Percentiles rank a stretch among this genome's conserved stretches.
Conservation (phyloP, 2,888 invertebrate genomes). For the Polia nebulosa region DNA sequence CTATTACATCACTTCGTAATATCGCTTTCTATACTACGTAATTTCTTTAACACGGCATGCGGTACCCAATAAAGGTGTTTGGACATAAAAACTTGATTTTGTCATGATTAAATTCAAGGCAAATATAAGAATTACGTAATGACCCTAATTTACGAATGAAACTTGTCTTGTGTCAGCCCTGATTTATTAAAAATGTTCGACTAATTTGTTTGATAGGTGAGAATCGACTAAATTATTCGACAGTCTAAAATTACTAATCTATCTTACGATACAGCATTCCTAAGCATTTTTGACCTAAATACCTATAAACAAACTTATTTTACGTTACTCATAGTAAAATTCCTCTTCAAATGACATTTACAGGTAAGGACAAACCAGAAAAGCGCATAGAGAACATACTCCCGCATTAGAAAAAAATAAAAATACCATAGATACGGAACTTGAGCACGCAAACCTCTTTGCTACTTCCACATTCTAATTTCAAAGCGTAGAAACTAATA, state of each 20-base stretch:
- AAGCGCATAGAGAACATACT: slow-evolving; percentile 3
- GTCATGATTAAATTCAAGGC: slow-evolving; percentile 45
- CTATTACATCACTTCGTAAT: slow-evolving; percentile 73
- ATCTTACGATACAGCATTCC: neutral
- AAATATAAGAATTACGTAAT: slow-evolving; percentile 51
- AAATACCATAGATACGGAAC: slow-evolving; percentile 14
- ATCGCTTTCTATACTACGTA: slow-evolving; percentile 80
- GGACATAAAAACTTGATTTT: slow-evolving; percentile 56
- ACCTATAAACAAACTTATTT: neutral
- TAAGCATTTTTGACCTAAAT: neutral
- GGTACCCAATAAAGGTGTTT: slow-evolving; percentile 56
- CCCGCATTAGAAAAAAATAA: neutral
- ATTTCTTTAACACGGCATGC: slow-evolving; percentile 65
- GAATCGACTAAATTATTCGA: slow-evolving; percentile 14
- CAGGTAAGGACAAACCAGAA: neutral
- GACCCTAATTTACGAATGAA: slow-evolving; percentile 29
- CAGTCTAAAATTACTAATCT: neutral
- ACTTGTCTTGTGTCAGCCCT: slow-evolving; percentile 14
- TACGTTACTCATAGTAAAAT: slow-evolving; percentile 5
- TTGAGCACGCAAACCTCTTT: slow-evolving; percentile 22
- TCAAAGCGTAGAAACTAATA: slow-evolving; percentile 24
- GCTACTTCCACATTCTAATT: slow-evolving; percentile 33
- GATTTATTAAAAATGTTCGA: slow-evolving; percentile 31
- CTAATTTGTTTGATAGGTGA: slow-evolving; percentile 17
- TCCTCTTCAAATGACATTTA: neutral